phyloP scores from a whole-genome alignment of 1,140 invertebrate genomes.

The Drosophila bocki region DNA sequence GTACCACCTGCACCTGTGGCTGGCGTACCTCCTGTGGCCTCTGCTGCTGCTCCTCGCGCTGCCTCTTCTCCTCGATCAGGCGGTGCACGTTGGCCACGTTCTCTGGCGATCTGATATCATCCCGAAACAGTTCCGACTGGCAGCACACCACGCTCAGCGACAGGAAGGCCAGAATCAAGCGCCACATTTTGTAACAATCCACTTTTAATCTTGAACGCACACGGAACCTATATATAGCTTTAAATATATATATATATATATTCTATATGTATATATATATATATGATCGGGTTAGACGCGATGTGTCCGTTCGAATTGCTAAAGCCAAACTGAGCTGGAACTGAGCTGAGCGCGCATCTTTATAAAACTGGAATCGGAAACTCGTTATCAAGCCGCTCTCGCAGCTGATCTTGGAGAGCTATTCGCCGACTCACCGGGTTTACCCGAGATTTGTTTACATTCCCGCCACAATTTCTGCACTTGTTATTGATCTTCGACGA shows the following conservation, averaged over 20 bases:
- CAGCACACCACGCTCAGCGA: slow-evolving; percentile 30
- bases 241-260: slow-evolving; percentile 14
- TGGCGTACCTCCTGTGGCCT: background rate
- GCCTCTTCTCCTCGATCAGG: slow-evolving; percentile 3
- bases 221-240: slow-evolving; percentile 24
- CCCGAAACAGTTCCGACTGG: slow-evolving; percentile 24
- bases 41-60: background rate
- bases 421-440: slow-evolving; percentile 34
- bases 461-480: slow-evolving; percentile 16
- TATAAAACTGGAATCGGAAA: slow-evolving; percentile 68
- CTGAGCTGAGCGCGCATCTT: slow-evolving; percentile 24
- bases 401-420: slow-evolving; percentile 3
- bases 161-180: slow-evolving; percentile 44
- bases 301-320: slow-evolving; percentile 20
- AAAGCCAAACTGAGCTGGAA: slow-evolving; percentile 48
- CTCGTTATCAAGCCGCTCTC: slow-evolving; percentile 59
- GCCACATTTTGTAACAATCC: slow-evolving; percentile 49
- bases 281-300: slow-evolving; percentile 1
- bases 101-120: slow-evolving; percentile 36
- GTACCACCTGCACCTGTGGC: background rate
- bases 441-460: slow-evolving; percentile 53
- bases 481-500: slow-evolving; percentile 36
- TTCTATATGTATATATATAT: slow-evolving; percentile 16
- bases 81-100: slow-evolving; percentile 13
- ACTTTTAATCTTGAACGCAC: slow-evolving; percentile 49